Evolutionary conservation across 2,888 invertebrate species (phyloP).

Genomic region (Drosophila recens): DNA sequence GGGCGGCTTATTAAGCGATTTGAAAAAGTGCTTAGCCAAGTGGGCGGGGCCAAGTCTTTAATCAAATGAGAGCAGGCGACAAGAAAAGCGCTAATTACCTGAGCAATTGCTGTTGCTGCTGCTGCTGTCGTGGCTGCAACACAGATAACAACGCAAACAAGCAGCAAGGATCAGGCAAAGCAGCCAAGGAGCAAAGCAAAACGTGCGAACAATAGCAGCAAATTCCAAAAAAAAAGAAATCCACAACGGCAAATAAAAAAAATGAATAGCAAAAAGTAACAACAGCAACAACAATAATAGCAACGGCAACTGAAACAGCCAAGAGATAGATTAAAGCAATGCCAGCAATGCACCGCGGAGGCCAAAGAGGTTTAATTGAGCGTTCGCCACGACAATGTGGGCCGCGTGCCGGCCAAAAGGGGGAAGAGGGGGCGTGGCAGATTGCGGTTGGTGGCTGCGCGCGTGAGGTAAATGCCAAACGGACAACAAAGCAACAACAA

Average conservation of each 20-base stretch:
- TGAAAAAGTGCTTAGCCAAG: slow-evolving; percentile 35
- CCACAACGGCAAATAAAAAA: slow-evolving; percentile 12
- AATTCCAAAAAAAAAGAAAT: slow-evolving; percentile 33
- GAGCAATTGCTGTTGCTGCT: slow-evolving; percentile 38
- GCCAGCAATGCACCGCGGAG: slow-evolving; percentile 34
- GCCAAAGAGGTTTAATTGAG: slow-evolving; percentile 68
- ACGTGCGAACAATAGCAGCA: slow-evolving; percentile 40
- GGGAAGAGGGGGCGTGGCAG: slow-evolving; percentile 20
- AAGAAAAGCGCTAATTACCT: slow-evolving; percentile 59
- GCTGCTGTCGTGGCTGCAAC: slow-evolving; percentile 29
- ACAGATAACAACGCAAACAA: slow-evolving; percentile 45
- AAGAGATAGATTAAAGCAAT: slow-evolving; percentile 62
- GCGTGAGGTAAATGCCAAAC: slow-evolving; percentile 63
- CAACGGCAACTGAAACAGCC: slow-evolving; percentile 34
- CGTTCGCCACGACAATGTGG: slow-evolving; percentile 39
- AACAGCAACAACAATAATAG: slow-evolving; percentile 8
- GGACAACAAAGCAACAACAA: slow-evolving; percentile 9
- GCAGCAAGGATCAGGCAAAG: slow-evolving; percentile 42
- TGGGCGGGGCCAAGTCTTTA: slow-evolving; percentile 43
- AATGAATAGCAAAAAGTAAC: slow-evolving; percentile 24
- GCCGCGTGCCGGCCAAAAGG: slow-evolving; percentile 4
- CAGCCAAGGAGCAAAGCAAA: slow-evolving; percentile 39
- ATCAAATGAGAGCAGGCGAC: slow-evolving; percentile 62
- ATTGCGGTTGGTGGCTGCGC: slow-evolving; percentile 50
- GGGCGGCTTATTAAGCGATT: slow-evolving; percentile 53